Evolutionary conservation across 2,888 invertebrate species (phyloP).

Genomic region (Conus canariensis): DNA sequence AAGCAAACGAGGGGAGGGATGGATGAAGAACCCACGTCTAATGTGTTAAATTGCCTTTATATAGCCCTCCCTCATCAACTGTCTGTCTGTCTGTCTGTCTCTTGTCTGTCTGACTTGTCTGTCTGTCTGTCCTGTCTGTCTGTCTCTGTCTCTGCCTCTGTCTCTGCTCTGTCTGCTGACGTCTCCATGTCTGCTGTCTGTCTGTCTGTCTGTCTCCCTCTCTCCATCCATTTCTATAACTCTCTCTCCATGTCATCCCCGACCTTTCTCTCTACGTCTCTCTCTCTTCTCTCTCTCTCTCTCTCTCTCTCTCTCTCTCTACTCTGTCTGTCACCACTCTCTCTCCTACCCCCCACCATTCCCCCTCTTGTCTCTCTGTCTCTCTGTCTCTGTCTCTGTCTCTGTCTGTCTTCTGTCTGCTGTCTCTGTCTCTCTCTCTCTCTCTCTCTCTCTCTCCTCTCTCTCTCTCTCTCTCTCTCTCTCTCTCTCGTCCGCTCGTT

Average conservation of each 20-base stretch:
- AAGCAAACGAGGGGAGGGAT: too few species aligned
- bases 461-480: conserved; percentile 32
- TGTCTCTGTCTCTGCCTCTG: too few species aligned
- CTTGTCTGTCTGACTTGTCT: not conserved
- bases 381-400: not conserved
- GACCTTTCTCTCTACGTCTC: not conserved
- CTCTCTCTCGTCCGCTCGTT: not conserved
- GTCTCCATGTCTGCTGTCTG: too few species aligned
- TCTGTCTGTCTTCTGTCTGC: not conserved
- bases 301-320: not conserved
- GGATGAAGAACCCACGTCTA: too few species aligned
- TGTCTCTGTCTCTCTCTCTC: not conserved
- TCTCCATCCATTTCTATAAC: too few species aligned
- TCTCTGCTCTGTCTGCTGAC: too few species aligned
- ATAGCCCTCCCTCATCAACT: not conserved
- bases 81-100: not conserved
- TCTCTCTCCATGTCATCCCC: too few species aligned
- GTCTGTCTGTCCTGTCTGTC: not conserved
- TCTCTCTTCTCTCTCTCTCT: not conserved
- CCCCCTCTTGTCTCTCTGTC: not conserved
- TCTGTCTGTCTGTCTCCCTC: too few species aligned
- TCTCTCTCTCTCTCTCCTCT: conserved; percentile 5
- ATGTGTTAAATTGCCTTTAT: too few species aligned
- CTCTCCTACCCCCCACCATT: not conserved
- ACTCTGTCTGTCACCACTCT: not conserved